A percentile compares a stretch with the other conserved stretches of the same genome.
Evolutionary conservation across 2,113 vertebrate genomes (phyloP).

Genomic region (Cyanoramphus novaezelandiae): DNA sequence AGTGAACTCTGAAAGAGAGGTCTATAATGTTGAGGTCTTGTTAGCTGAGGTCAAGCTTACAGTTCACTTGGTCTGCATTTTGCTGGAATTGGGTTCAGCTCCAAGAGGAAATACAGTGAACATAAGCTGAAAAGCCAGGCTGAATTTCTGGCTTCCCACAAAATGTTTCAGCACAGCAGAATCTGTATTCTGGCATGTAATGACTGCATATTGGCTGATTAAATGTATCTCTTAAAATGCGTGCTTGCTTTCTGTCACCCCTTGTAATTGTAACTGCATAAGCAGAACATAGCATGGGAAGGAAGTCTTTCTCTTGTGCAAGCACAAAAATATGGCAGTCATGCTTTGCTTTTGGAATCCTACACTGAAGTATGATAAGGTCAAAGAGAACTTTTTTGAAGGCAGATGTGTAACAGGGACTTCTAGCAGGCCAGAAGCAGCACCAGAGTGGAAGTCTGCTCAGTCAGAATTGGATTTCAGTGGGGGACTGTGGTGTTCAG

Average conservation of each 20-base stretch:
- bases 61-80: background rate
- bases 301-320: background rate
- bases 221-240: background rate
- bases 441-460: background rate
- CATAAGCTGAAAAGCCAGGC: background rate
- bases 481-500: background rate
- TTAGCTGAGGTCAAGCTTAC: background rate
- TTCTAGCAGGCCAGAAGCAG: background rate
- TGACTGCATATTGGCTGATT: background rate
- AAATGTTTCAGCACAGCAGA: background rate
- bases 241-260: background rate
- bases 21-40: background rate
- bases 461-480: background rate
- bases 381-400: background rate
- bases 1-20: background rate
- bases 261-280: background rate
- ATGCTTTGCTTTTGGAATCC: background rate
- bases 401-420: background rate
- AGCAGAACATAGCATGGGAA: background rate
- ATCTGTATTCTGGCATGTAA: background rate
- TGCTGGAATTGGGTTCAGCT: background rate
- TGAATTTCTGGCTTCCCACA: background rate
- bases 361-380: background rate
- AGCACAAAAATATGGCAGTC: background rate
- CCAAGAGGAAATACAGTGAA: background rate